Percentiles rank a stretch among this genome's conserved stretches.
Conservation (phyloP, 2,888 invertebrate species). For the Itoplectis maculator region DNA sequence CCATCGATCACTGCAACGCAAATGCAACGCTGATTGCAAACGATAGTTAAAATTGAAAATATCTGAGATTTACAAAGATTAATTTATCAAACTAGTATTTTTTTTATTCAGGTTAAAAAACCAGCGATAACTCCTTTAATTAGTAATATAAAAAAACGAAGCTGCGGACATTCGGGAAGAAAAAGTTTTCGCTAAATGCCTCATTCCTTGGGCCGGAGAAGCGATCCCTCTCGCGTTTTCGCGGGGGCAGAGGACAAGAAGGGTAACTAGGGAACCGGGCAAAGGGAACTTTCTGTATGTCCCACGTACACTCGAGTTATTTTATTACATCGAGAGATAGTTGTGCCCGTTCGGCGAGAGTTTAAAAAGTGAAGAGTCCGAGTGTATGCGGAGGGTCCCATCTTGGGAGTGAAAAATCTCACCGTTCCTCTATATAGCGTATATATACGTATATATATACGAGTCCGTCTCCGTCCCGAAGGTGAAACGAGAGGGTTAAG, state of each 20-base stretch:
- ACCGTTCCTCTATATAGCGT: constrained; percentile 16
- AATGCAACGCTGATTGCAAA: too few species aligned
- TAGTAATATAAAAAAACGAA: too few species aligned
- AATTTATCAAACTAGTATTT: too few species aligned
- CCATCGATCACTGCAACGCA: too few species aligned
- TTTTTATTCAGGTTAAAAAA: too few species aligned
- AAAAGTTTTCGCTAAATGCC: too few species aligned
- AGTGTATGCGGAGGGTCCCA: background rate
- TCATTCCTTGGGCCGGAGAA: background rate
- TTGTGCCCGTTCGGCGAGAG: constrained; percentile 19
- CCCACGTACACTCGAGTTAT: constrained; percentile 48
- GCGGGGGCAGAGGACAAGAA: background rate
- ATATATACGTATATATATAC: too few species aligned
- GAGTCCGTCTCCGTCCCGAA: constrained; percentile 1
- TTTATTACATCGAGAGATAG: constrained; percentile 38
- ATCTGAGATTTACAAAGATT: too few species aligned
- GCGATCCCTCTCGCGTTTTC: background rate
- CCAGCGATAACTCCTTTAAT: too few species aligned
- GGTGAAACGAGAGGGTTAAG: constrained; percentile 61
- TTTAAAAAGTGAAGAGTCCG: constrained; percentile 48
- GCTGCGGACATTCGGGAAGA: too few species aligned
- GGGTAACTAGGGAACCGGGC: background rate
- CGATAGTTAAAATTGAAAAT: too few species aligned
- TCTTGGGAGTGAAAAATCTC: constrained; percentile 6
- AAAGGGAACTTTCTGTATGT: constrained; percentile 22